These are phyloP conservation scores for Hypsibius dujardini DNA, from an alignment of 1,140 invertebrate species.

Conservation along the genomic window DNA sequence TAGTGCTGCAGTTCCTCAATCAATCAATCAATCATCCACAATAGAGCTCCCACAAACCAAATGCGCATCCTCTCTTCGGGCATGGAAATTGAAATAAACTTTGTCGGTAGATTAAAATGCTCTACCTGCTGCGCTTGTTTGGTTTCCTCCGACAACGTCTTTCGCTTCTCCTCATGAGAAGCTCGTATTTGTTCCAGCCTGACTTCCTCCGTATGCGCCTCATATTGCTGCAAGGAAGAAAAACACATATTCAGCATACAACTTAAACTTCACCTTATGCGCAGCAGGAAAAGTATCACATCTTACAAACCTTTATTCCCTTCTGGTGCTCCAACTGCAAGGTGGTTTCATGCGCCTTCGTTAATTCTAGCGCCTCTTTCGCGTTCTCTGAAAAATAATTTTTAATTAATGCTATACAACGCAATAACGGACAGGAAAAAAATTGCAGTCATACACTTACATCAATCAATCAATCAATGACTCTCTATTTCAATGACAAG, in stretches of 20 bases:
- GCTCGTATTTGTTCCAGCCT: conserved; percentile 69
- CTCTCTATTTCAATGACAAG: too few species aligned
- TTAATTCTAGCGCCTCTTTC: conserved; percentile 76
- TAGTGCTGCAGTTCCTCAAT: too few species aligned
- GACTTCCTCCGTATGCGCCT: conserved; percentile 70
- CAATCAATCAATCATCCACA: too few species aligned
- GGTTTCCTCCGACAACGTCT: conserved; percentile 80
- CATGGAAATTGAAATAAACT: too few species aligned
- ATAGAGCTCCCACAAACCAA: too few species aligned
- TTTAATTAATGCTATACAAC: too few species aligned
- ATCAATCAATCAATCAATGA: too few species aligned
- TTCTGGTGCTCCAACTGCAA: conserved; percentile 62
- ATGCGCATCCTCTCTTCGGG: too few species aligned
- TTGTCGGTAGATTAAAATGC: too few species aligned
- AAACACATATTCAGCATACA: conserved; percentile 20
- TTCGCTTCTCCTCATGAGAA: conserved; percentile 75
- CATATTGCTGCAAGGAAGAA: conserved; percentile 59
- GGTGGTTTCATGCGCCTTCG: conserved; percentile 75
- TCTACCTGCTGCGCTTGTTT: conserved; percentile 66
- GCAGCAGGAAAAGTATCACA: not conserved
- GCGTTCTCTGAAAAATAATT: conserved; percentile 61
- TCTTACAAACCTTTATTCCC: conserved; percentile 40
- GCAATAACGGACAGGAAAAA: too few species aligned
- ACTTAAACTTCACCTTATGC: conserved; percentile 18
- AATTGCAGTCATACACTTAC: too few species aligned